phyloP scores from a whole-genome alignment of 2,113 vertebrate genomes.

The Pseudolaguvia tuberculata region DNA sequence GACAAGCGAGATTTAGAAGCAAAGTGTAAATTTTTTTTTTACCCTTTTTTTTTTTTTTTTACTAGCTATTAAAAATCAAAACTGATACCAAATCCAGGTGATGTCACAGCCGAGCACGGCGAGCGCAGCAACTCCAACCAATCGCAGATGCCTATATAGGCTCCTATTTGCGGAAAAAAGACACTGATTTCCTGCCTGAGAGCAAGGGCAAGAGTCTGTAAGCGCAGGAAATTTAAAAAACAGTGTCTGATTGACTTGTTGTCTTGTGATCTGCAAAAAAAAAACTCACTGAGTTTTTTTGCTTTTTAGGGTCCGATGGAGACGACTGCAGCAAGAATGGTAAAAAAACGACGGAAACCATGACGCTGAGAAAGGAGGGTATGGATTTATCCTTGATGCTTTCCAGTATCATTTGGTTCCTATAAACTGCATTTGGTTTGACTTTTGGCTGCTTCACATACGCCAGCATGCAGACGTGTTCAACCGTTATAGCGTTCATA shows the following conservation, averaged over 20 bases:
- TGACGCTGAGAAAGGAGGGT: constrained; percentile 94
- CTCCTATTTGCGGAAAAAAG: not conserved
- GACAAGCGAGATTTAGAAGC: not conserved
- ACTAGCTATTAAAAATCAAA: too few species aligned
- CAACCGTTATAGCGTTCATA: not conserved
- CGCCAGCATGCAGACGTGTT: not conserved
- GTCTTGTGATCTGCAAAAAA: not conserved
- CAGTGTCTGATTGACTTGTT: too few species aligned
- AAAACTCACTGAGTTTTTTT: constrained; percentile 3
- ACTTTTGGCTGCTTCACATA: not conserved
- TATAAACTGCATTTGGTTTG: not conserved
- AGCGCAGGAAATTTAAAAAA: not conserved
- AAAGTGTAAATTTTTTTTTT: not conserved
- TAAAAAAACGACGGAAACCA: constrained; percentile 80
- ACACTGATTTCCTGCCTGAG: not conserved
- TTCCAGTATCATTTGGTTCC: not conserved
- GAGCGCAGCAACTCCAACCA: not conserved
- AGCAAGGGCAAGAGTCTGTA: not conserved
- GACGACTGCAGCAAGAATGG: constrained; percentile 81
- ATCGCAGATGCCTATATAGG: not conserved
- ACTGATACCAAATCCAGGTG: not conserved
- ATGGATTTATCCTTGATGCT: constrained; percentile 43
- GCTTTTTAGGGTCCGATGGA: constrained; percentile 69
- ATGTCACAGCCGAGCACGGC: not conserved
- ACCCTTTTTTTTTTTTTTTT: too few species aligned